A percentile compares a stretch with the other conserved stretches of the same genome.
Evolutionary conservation across 2,113 vertebrate genomes (phyloP).

Genomic region (Chiloscyllium plagiosum): DNA sequence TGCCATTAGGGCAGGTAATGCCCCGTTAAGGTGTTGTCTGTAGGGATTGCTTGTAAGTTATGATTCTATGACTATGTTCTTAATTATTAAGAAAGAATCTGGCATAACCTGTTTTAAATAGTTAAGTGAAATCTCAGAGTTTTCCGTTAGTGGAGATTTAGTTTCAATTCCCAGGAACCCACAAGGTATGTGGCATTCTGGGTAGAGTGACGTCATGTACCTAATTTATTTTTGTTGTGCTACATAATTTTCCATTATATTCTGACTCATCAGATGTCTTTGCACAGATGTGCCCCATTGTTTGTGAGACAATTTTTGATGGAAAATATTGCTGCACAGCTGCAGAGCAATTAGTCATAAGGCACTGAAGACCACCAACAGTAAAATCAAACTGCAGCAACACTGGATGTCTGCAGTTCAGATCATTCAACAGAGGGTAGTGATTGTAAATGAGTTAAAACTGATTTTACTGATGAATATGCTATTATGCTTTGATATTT

Average conservation of each 20-base stretch:
- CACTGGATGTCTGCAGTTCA: not conserved
- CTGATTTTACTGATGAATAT: not conserved
- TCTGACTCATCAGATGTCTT: slow-evolving; percentile 1
- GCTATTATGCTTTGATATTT: not conserved
- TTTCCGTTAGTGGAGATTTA: not conserved
- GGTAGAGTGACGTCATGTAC: not conserved
- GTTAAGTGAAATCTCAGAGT: not conserved
- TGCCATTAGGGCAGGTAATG: no score
- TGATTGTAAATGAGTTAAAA: not conserved
- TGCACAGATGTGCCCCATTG: not conserved
- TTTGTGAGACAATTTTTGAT: not conserved
- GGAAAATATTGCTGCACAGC: not conserved
- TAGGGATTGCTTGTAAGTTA: no score
- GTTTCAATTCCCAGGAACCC: not conserved
- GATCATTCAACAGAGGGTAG: not conserved
- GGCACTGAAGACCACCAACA: not conserved
- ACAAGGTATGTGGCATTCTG: not conserved
- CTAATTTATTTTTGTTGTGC: not conserved
- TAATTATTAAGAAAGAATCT: not conserved
- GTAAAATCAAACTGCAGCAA: not conserved
- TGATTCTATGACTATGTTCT: no score
- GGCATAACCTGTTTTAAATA: not conserved
- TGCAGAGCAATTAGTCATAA: not conserved
- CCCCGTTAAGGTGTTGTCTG: no score
- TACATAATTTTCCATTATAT: slow-evolving; percentile 7